Evolutionary conservation across 2,888 invertebrate species (phyloP).

Genomic region (Callyntrura sp.): DNA sequence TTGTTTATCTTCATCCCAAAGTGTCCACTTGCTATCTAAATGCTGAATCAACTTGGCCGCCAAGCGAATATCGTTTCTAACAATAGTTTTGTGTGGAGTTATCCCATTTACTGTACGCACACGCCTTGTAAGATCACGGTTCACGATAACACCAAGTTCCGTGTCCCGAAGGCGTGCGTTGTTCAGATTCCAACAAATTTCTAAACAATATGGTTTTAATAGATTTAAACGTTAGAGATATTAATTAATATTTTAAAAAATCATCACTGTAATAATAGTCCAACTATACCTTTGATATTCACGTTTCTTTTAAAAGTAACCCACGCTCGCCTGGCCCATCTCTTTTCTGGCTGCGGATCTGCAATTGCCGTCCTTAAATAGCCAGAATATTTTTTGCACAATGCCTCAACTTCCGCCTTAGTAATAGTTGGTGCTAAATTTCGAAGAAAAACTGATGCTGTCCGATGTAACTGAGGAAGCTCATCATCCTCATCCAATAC

Average conservation of each 20-base stretch:
- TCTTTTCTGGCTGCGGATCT: constrained; percentile 97
- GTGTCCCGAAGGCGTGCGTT: constrained; percentile 96
- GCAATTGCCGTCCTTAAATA: constrained; percentile 98
- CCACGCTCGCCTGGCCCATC: constrained; percentile 99
- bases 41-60: constrained; percentile 96
- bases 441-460: constrained; percentile 98
- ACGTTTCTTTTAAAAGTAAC: constrained; percentile 98
- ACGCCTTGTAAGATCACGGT: constrained; percentile 97
- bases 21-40: constrained; percentile 92
- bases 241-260: not conserved
- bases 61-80: constrained; percentile 96
- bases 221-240: not conserved
- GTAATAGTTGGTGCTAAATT: constrained; percentile 98
- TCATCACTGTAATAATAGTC: no score
- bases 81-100: constrained; percentile 94
- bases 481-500: constrained; percentile 80
- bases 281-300: constrained; percentile 95
- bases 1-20: constrained; percentile 89
- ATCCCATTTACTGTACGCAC: constrained; percentile 97
- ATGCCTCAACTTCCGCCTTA: constrained; percentile 97
- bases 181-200: constrained; percentile 99
- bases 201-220: no score
- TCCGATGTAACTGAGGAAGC: constrained; percentile 92
- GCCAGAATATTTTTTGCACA: constrained; percentile 95
- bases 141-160: constrained; percentile 97